phyloP scores from a whole-genome alignment of 2,113 vertebrate genomes.

The Puffinus mauretanicus region DNA sequence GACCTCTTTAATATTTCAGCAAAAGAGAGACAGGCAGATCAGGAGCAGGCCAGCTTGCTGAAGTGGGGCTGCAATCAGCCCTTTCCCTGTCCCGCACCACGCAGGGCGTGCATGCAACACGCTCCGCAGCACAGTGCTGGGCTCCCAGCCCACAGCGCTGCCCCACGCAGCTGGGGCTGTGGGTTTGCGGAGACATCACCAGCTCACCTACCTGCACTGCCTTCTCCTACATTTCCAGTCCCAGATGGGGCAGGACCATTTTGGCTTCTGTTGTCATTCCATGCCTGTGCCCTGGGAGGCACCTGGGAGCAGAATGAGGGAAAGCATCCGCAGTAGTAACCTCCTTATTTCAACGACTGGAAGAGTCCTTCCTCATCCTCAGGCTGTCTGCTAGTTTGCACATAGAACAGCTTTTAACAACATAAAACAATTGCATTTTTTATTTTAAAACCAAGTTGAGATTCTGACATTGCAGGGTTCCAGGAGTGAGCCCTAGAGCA shows the following conservation, averaged over 20 bases:
- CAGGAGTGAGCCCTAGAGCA: not conserved
- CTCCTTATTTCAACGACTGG: not conserved
- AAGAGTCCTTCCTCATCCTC: not conserved
- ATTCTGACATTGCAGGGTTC: not conserved
- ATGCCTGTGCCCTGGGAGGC: not conserved
- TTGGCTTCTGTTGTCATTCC: not conserved
- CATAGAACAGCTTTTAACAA: not conserved
- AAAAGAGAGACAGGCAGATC: not conserved
- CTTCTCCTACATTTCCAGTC: not conserved
- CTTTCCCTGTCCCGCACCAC: fast-evolving
- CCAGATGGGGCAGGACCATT: not conserved
- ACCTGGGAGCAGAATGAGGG: not conserved
- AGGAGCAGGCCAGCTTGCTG: not conserved
- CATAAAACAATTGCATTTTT: not conserved
- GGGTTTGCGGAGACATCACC: not conserved
- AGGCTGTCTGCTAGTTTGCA: not conserved
- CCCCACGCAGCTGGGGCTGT: fast-evolving
- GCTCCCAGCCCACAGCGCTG: not conserved
- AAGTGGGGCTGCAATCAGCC: not conserved
- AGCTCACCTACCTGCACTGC: not conserved
- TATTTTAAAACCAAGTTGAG: fast-evolving
- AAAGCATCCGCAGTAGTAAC: not conserved
- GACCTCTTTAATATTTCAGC: not conserved
- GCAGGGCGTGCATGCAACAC: fast-evolving
- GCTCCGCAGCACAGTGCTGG: fast-evolving